Percentiles rank a stretch among this genome's conserved stretches.
Evolutionary conservation across 1,140 invertebrate genomes (phyloP).

Genomic region (Aphis craccivora): DNA sequence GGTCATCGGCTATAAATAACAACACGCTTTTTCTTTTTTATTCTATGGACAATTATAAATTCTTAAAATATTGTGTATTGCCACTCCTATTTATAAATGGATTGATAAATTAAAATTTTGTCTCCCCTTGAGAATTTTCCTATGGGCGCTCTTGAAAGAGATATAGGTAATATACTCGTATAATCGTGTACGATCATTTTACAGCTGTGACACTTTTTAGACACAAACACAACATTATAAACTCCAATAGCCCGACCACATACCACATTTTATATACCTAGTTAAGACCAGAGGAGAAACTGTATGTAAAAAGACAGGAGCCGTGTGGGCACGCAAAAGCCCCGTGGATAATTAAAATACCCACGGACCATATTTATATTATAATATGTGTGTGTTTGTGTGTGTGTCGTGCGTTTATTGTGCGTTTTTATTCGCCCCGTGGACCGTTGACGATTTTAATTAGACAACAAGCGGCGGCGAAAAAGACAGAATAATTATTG

Average conservation of each 20-base stretch:
- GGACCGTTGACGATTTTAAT: constrained; percentile 23
- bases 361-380: background rate
- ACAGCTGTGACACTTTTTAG: background rate
- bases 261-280: too few relatives aligned
- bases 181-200: background rate
- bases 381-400: background rate
- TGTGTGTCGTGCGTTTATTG: background rate
- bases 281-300: background rate
- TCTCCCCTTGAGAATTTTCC: too few relatives aligned
- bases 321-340: background rate
- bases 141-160: too few relatives aligned
- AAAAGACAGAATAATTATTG: constrained; percentile 19
- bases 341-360: background rate
- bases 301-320: background rate
- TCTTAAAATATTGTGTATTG: too few relatives aligned
- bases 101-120: too few relatives aligned
- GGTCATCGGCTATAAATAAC: too few relatives aligned
- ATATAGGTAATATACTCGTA: background rate
- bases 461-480: background rate
- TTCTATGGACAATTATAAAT: too few relatives aligned
- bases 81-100: too few relatives aligned
- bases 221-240: too few relatives aligned
- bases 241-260: too few relatives aligned
- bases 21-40: too few relatives aligned
- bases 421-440: background rate